Conservation (phyloP, 2,113 vertebrate species). For the Malurus cyaneus region DNA sequence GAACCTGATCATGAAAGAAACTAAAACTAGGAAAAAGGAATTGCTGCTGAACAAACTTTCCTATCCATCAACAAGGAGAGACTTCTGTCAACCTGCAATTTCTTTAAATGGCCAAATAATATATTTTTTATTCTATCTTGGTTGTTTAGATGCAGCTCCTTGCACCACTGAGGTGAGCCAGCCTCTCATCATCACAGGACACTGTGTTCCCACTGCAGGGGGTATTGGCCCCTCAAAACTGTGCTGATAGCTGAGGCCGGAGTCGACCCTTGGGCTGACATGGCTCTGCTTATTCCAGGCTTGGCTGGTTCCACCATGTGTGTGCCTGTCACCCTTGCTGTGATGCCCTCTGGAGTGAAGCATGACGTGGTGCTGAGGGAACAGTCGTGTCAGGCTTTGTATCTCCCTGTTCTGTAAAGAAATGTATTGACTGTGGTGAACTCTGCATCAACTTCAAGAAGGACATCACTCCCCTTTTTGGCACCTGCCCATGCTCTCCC, state of each 20-base stretch:
- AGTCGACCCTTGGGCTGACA: background rate
- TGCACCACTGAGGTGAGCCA: fast-evolving
- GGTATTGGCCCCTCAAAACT: background rate
- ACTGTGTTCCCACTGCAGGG: fast-evolving
- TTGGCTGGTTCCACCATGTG: fast-evolving
- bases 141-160: background rate
- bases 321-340: fast-evolving
- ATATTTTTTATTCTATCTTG: background rate
- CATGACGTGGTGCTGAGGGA: fast-evolving
- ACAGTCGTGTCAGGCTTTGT: background rate
- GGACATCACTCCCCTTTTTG: background rate
- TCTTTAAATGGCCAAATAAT: background rate
- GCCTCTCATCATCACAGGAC: fast-evolving
- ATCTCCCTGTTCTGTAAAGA: fast-evolving
- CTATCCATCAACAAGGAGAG: background rate
- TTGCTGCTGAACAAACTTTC: background rate
- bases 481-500: background rate
- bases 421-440: background rate
- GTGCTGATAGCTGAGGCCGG: background rate
- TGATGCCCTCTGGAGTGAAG: fast-evolving
- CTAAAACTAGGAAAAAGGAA: background rate
- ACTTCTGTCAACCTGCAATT: background rate
- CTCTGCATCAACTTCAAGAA: background rate
- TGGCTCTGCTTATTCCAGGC: background rate
- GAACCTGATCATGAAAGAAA: background rate